Percentiles rank a stretch among this genome's conserved stretches.
These are phyloP conservation scores for Lates calcarifer DNA, from an alignment of 2,113 vertebrate species.

Conservation along the genomic window DNA sequence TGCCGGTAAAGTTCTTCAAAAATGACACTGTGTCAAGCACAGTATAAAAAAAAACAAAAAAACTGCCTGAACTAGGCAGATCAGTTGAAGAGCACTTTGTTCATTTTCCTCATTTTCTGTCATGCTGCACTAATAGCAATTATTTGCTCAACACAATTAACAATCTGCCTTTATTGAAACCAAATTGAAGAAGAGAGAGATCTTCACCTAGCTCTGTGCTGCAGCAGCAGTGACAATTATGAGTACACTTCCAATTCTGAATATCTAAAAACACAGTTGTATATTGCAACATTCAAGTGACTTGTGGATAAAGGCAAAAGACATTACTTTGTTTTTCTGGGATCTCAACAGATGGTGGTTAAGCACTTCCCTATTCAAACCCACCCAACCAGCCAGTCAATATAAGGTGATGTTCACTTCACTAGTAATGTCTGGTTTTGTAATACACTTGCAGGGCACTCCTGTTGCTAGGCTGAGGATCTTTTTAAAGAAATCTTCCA, in stretches of 20 bases:
- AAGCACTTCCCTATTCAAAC: conserved; percentile 6
- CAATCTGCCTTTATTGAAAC: background rate
- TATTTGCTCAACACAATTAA: background rate
- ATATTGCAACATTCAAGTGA: background rate
- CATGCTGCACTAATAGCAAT: background rate
- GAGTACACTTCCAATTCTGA: background rate
- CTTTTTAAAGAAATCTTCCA: conserved; percentile 77
- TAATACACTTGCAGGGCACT: conserved; percentile 3
- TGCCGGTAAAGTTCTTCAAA: background rate
- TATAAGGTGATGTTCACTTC: conserved; percentile 1
- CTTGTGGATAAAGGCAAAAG: background rate
- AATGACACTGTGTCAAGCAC: background rate
- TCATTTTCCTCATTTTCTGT: background rate
- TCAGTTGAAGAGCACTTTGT: background rate
- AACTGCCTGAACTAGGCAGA: background rate
- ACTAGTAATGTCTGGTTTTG: background rate
- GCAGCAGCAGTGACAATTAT: background rate
- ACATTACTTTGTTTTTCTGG: background rate
- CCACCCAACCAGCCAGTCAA: background rate
- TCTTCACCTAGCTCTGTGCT: background rate
- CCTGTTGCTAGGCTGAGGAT: conserved; percentile 78
- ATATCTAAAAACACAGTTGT: background rate
- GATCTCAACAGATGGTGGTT: background rate
- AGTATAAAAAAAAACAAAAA: too few relatives aligned
- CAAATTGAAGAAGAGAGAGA: background rate